These are phyloP conservation scores for Mirza zaza DNA, from an alignment of 2,113 vertebrate species.

Conservation along the genomic window DNA sequence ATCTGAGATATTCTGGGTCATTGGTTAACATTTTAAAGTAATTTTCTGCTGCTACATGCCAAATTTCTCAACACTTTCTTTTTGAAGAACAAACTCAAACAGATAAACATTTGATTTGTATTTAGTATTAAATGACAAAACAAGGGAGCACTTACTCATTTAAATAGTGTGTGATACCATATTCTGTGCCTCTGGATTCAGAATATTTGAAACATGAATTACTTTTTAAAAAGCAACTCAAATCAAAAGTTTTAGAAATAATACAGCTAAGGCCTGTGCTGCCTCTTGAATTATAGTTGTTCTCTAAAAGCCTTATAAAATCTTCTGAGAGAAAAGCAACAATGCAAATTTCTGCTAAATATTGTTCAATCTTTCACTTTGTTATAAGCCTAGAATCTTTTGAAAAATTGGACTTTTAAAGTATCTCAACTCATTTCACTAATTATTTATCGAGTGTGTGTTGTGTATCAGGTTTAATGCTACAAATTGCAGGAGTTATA, in stretches of 20 bases:
- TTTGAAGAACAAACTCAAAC: not conserved
- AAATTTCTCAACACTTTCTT: conserved; percentile 40
- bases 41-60: not conserved
- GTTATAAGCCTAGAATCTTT: not conserved
- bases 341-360: conserved; percentile 63
- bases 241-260: conserved; percentile 75
- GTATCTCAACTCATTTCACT: not conserved
- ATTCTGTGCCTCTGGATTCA: conserved; percentile 41
- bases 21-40: not conserved
- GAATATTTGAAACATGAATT: conserved; percentile 72
- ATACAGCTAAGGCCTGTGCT: conserved; percentile 41
- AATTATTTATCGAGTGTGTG: not conserved
- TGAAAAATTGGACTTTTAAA: not conserved
- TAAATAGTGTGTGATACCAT: conserved; percentile 1
- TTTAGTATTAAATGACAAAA: conserved; percentile 28
- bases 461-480: not conserved
- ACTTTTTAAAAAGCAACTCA: conserved; percentile 77
- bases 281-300: conserved; percentile 74
- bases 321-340: conserved; percentile 46
- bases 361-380: conserved; percentile 22
- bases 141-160: conserved; percentile 20
- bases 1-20: not conserved
- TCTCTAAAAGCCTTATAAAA: conserved; percentile 61
- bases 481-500: not conserved
- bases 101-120: conserved; percentile 26